Percentiles rank a stretch among this genome's conserved stretches.
phyloP scores from a whole-genome alignment of 2,797 vertebrate genomes.

The Pteronotus mesoamericanus region DNA sequence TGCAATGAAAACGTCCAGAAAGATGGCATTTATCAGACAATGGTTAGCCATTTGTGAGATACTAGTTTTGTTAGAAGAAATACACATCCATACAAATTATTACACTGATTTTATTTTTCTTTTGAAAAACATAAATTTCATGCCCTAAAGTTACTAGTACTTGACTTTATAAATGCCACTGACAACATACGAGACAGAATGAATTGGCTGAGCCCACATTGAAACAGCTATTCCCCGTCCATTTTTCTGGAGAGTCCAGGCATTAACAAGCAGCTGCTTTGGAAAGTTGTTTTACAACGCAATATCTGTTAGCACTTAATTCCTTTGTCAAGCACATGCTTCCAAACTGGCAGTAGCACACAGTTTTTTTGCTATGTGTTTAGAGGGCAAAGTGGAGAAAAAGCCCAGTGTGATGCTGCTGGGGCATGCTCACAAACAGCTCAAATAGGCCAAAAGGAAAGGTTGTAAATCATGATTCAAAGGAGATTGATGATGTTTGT shows the following conservation, averaged over 20 bases:
- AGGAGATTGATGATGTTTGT: slow-evolving; percentile 85
- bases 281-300: not conserved
- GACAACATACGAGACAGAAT: not conserved
- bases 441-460: slow-evolving; percentile 74
- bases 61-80: slow-evolving; percentile 53
- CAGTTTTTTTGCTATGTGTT: rapidly evolving
- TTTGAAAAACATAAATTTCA: not conserved
- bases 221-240: not conserved
- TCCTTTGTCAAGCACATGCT: not conserved
- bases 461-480: slow-evolving; percentile 83
- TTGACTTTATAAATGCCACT: not conserved
- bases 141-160: not conserved
- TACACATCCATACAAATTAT: slow-evolving; percentile 49
- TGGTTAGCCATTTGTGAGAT: slow-evolving; percentile 62
- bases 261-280: not conserved
- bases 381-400: slow-evolving; percentile 74
- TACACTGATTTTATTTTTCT: slow-evolving; percentile 47
- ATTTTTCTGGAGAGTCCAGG: not conserved
- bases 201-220: not conserved
- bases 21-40: slow-evolving; percentile 75
- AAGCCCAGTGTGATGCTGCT: slow-evolving; percentile 76
- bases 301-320: not conserved
- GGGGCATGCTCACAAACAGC: slow-evolving; percentile 68
- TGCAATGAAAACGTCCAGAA: slow-evolving; percentile 70
- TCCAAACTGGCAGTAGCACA: not conserved